Evolutionary conservation across 2,113 vertebrate species (phyloP), one percentile per base, ranked within the genome.

Genomic region (Dolichotis patagonum): DNA sequence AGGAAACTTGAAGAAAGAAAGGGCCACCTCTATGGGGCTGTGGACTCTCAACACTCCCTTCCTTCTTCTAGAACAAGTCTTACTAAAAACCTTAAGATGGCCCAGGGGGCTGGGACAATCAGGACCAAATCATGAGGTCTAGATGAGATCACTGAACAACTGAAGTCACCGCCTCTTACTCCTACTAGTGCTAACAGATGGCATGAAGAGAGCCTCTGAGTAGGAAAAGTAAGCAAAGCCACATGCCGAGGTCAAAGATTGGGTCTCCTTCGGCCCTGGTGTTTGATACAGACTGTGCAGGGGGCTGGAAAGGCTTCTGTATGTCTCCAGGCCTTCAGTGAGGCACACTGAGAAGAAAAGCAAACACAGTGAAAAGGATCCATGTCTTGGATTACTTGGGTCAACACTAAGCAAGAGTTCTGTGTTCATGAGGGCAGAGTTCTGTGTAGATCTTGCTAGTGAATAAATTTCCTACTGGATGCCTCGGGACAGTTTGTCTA

Each of bases 21-120:
- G 7, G 7, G 4, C 3, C 19, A 0, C 81, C n/a, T 77, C 19
- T 8, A 22, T 17, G 52, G 63, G 46, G 13, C 16, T 49, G 60
- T 16, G 4, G 13, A 54, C 17, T 7, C 71, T n/a, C 24, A n/a
- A 8, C 1, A 11, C n/a, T 63, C 30, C 17, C 20, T 43, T 75
- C 28, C 80, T 32, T 93, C 58, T 78, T 84, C 38, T 77, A 38
- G 43, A 85, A 95, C 71, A 83, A 75, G 49, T 43, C 22, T n/a
- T 65, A 24, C 7, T 38, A 35, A 49, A 58, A n/a, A 0, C 1
- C 32, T 30, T 49, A 17, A 77, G 0, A 5, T n/a, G 67, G 8
- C n/a, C 11, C 5, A 11, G 49, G 14, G 17, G 13, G 4, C 58
- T 14, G 7, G 43, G 9, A 41, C 9, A 32, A 30, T 13, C 69